Base-by-base conservation (phyloP, 2,797 vertebrate genomes). In the Botia almorhae region DNA sequence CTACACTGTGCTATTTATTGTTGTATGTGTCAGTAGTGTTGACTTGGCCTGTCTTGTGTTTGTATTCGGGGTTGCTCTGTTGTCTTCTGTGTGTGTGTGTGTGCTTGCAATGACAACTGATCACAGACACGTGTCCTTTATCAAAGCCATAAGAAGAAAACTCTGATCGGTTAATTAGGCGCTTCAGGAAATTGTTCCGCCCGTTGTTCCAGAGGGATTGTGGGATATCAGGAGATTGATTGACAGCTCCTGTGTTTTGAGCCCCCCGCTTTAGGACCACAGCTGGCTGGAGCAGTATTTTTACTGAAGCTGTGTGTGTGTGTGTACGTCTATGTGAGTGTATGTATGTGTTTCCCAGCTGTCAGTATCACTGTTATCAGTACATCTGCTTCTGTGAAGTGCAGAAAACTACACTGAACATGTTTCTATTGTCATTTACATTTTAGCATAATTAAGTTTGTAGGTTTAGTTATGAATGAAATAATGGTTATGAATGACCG, bases 171-270 rank as follows among this genome's bases (percentile, higher is more conserved):
- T 79, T 87, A 90, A 91, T 91, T 88, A 89, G 19, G 33, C 65
- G 56, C 80, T 84, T 78, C 73, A 82, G 76, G 48, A 69, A 64
- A 29, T 61, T 53, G 85, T 84, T 88, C 60, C 82, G 65, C 82
- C 81, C 80, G 68, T 71, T 74, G 56, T 86, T 81, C 70, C 76
- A 29, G 10, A 11, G 50, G 71, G 78, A 65, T 83, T 74, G 86
- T 4, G n/a, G 81, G 64, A 85, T 82, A 74, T 76, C 72, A 71
- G 36, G 19, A 71, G 83, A 86, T 85, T 90, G 88, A 92, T 85
- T 88, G 90, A 89, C 88, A 87, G n/a, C 81, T 89, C 88, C 76
- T 90, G 81, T 90, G 89, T 82, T 93, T 92, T 90, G 80, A 79
- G 81, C 77, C 85, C 85, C 85, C 85, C 53, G 46, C 86, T 92